Conservation (phyloP, 2,113 vertebrate species). For the Oncorhynchus gorbuscha region DNA sequence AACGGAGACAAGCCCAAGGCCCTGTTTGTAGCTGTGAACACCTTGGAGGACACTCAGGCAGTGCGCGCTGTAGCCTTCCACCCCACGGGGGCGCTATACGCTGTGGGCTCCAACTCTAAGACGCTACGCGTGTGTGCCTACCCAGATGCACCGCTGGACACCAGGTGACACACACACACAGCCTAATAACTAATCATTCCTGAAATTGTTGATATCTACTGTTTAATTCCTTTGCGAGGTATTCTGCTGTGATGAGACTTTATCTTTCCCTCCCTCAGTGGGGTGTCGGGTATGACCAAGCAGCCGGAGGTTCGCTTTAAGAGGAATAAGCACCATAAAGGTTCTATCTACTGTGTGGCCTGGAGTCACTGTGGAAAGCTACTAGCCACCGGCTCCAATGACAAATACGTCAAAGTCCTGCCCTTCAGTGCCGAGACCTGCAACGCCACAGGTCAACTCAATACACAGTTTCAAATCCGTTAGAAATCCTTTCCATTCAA, state of each 20-base stretch:
- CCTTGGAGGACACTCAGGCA: constrained; percentile 95
- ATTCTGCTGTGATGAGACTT: too few species aligned
- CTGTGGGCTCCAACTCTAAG: constrained; percentile 97
- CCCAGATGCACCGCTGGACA: constrained; percentile 76
- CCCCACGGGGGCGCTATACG: constrained; percentile 88
- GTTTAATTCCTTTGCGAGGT: too few species aligned
- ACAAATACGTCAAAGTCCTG: constrained; percentile 97
- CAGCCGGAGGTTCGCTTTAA: constrained; percentile 91
- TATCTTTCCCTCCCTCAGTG: constrained; percentile 55
- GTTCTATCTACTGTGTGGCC: constrained; percentile 97
- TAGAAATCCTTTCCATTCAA: too few species aligned
- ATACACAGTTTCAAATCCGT: too few species aligned
- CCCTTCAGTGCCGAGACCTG: constrained; percentile 96
- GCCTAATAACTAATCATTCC: too few species aligned
- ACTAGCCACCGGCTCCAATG: constrained; percentile 94
- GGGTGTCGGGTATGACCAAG: constrained; percentile 68
- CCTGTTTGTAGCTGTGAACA: constrained; percentile 86
- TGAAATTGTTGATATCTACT: too few species aligned
- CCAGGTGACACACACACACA: constrained; percentile 73
- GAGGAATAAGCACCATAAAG: constrained; percentile 98
- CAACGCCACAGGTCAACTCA: constrained; percentile 88
- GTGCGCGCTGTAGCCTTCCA: constrained; percentile 96
- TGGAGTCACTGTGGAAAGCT: constrained; percentile 97
- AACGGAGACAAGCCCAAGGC: constrained; percentile 85
- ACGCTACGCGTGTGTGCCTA: constrained; percentile 94